Percentiles rank a stretch among this genome's conserved stretches.
These are phyloP conservation scores for Oncopeltus fasciatus DNA, from an alignment of 1,140 invertebrate genomes.

Conservation along the genomic window DNA sequence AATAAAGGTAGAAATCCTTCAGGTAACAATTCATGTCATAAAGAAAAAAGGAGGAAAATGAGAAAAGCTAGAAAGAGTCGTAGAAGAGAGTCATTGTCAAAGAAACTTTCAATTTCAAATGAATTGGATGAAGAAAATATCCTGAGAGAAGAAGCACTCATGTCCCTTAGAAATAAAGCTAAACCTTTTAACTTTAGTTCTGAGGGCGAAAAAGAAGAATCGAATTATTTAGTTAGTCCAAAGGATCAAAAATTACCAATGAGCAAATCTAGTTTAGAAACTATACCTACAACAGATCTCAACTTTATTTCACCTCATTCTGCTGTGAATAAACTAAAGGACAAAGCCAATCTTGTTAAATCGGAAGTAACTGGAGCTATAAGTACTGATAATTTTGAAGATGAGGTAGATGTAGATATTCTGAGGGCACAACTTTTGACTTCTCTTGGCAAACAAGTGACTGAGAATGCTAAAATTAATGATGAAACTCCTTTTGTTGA, in stretches of 20 bases:
- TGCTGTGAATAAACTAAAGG: too few relatives aligned
- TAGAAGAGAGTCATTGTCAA: background rate
- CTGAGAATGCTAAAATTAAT: background rate
- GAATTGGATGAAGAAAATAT: background rate
- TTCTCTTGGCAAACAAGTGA: constrained; percentile 2
- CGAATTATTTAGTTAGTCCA: too few relatives aligned
- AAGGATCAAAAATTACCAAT: too few relatives aligned
- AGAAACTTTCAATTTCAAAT: background rate
- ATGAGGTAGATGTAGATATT: constrained; percentile 17
- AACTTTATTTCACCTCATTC: too few relatives aligned
- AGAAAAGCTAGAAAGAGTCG: background rate
- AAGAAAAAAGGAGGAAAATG: background rate
- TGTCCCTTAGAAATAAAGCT: background rate
- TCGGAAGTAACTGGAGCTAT: background rate
- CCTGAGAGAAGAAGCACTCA: background rate
- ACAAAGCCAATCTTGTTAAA: background rate
- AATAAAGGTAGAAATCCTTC: background rate
- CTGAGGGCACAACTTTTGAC: constrained; percentile 15
- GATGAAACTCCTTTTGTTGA: background rate
- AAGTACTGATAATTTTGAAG: constrained; percentile 13
- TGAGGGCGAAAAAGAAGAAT: too few relatives aligned
- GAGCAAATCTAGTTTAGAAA: too few relatives aligned
- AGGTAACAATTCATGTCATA: background rate
- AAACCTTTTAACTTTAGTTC: too few relatives aligned
- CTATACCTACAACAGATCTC: too few relatives aligned